Conservation (phyloP, 2,113 vertebrate genomes). For the Thalassarche chlororhynchos region DNA sequence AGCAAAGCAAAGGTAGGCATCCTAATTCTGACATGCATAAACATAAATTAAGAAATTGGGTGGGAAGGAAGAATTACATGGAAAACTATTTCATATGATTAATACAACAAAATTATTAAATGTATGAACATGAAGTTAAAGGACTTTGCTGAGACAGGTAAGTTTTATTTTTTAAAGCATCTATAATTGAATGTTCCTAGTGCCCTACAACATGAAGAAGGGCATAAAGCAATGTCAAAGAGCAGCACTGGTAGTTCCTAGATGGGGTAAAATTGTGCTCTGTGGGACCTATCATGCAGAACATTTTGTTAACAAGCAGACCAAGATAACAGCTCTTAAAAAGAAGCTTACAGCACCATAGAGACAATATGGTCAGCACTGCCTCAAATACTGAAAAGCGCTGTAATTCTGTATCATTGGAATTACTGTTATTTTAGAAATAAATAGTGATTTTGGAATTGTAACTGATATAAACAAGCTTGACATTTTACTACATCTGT, state of each 20-base stretch:
- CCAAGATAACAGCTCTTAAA: not conserved
- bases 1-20: not conserved
- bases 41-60: not conserved
- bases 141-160: not conserved
- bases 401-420: not conserved
- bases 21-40: not conserved
- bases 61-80: not conserved
- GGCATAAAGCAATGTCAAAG: not conserved
- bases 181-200: not conserved
- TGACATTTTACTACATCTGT: not conserved
- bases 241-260: not conserved
- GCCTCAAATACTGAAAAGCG: not conserved
- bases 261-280: not conserved
- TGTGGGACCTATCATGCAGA: not conserved
- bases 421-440: not conserved
- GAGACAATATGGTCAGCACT: not conserved
- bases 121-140: not conserved
- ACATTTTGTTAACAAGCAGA: not conserved
- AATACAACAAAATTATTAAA: not conserved
- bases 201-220: not conserved
- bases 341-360: not conserved
- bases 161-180: not conserved
- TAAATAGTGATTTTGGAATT: not conserved
- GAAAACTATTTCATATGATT: not conserved
- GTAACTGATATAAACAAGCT: not conserved